Conservation (phyloP, 2,888 invertebrate species). For the Bugula neritina region DNA sequence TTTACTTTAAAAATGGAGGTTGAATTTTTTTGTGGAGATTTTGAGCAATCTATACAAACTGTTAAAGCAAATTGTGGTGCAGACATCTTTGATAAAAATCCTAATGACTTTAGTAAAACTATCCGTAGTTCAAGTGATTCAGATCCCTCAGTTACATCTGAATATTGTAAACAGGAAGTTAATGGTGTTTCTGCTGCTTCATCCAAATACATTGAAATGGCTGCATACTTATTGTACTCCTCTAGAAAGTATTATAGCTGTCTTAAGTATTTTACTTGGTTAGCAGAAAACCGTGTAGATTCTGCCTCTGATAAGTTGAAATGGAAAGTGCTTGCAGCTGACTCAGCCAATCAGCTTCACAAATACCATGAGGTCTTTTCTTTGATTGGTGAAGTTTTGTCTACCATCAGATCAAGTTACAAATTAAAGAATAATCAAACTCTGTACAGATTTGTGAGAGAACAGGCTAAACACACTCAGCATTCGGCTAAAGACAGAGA, state of each 20-base stretch:
- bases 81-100: neutral
- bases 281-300: neutral
- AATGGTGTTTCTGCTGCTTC: neutral
- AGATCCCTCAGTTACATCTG: too few relatives aligned
- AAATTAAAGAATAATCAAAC: neutral
- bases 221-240: neutral
- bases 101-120: neutral
- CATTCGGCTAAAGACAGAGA: neutral
- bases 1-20: neutral
- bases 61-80: too few relatives aligned
- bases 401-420: neutral
- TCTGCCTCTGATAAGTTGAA: neutral
- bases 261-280: neutral
- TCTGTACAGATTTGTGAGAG: neutral
- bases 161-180: neutral
- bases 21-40: neutral
- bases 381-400: neutral
- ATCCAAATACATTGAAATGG: neutral
- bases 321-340: neutral
- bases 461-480: neutral
- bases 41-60: too few relatives aligned
- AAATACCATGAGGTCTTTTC: neutral
- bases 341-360: neutral
- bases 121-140: too few relatives aligned
- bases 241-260: neutral